Conservation (phyloP, 2,113 vertebrate genomes). For the Anarrhichthys ocellatus region DNA sequence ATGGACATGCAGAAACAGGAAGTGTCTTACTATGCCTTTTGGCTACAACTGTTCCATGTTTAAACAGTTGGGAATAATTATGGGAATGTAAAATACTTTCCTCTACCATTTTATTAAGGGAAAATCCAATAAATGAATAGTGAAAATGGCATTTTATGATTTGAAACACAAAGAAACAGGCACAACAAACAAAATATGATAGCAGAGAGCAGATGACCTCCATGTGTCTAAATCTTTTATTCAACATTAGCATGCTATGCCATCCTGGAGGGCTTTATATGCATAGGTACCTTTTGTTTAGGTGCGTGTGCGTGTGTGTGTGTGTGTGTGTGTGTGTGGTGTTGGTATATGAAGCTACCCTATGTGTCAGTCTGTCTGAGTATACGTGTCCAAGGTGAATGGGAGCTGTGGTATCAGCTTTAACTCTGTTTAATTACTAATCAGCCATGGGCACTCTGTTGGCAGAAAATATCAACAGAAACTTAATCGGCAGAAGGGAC, state of each 20-base stretch:
- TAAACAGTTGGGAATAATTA: neutral
- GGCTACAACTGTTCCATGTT: neutral
- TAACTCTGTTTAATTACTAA: slow-evolving; percentile 80
- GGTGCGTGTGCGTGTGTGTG: slow-evolving; percentile 3
- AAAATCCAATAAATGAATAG: neutral
- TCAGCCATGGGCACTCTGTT: slow-evolving; percentile 52
- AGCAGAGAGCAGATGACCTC: slow-evolving; percentile 12
- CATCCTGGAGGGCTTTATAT: neutral
- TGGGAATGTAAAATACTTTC: slow-evolving; percentile 1
- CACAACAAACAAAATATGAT: neutral
- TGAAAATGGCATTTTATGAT: neutral
- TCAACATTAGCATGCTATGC: slow-evolving; percentile 7
- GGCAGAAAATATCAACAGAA: slow-evolving; percentile 53
- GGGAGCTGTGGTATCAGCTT: slow-evolving; percentile 70
- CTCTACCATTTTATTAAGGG: neutral
- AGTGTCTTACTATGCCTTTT: neutral
- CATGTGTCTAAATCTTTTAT: slow-evolving; percentile 21
- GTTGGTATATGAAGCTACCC: slow-evolving; percentile 11
- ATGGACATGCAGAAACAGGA: slow-evolving; percentile 16
- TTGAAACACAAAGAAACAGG: neutral
- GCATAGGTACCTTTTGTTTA: neutral
- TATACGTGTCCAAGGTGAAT: slow-evolving; percentile 55
- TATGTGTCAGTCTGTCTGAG: slow-evolving; percentile 37
- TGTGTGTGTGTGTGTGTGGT: slow-evolving; percentile 14
- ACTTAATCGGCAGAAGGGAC: slow-evolving; percentile 35